These are phyloP conservation scores for Centropristis striata DNA, from an alignment of 2,113 vertebrate genomes.

Conservation along the genomic window DNA sequence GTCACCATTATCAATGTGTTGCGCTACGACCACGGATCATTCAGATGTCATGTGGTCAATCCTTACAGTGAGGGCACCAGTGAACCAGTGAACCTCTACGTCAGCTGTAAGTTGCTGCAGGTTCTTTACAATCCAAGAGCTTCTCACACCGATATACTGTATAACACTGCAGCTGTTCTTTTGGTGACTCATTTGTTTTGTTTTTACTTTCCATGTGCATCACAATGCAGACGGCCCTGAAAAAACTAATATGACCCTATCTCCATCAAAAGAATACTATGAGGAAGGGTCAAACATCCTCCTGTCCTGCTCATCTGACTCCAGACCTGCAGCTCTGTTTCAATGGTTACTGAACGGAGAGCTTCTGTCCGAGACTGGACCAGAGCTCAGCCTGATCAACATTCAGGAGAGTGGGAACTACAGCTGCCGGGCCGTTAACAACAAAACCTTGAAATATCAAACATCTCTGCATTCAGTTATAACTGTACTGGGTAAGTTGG, in stretches of 20 bases:
- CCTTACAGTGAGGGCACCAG: constrained; percentile 35
- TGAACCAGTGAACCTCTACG: constrained; percentile 25
- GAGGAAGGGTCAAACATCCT: constrained; percentile 55
- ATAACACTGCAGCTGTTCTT: too few relatives aligned
- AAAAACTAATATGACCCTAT: constrained; percentile 27
- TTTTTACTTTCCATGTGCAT: not conserved
- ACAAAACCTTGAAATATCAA: constrained; percentile 36
- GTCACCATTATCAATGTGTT: constrained; percentile 63
- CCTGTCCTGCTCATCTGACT: constrained; percentile 64
- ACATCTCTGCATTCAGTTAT: constrained; percentile 38
- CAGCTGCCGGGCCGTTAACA: constrained; percentile 66
- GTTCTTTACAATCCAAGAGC: not conserved
- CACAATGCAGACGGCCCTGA: constrained; percentile 69
- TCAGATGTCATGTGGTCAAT: constrained; percentile 48
- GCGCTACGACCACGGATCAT: constrained; percentile 63
- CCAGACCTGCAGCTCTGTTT: constrained; percentile 1
- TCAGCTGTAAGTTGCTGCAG: constrained; percentile 69
- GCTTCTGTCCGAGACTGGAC: constrained; percentile 25
- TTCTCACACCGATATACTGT: not conserved
- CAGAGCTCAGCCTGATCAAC: constrained; percentile 58
- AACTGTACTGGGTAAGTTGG: constrained; percentile 51
- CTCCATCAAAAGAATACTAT: constrained; percentile 31
- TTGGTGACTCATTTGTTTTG: not conserved
- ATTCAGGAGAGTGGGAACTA: constrained; percentile 68
- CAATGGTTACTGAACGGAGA: constrained; percentile 61